A percentile compares a stretch with the other conserved stretches of the same genome.
Conservation (phyloP, 2,113 vertebrate species). For the Patagioenas fasciata region DNA sequence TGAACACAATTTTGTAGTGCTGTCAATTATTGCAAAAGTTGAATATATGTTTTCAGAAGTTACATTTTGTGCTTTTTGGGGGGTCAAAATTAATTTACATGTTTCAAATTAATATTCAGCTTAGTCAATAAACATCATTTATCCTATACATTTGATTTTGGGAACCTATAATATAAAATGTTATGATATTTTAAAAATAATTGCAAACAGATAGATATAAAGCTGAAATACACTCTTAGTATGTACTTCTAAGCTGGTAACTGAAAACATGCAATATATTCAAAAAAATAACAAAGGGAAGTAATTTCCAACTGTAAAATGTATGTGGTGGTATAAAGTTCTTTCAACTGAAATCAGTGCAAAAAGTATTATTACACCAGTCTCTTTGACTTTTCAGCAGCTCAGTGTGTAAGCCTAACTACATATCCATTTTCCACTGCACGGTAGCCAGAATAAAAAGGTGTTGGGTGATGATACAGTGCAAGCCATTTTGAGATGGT, state of each 20-base stretch:
- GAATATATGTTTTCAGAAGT: not conserved
- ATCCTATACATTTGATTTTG: not conserved
- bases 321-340: not conserved
- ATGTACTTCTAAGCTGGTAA: not conserved
- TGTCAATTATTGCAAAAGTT: not conserved
- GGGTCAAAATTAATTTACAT: not conserved
- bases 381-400: not conserved
- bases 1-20: not conserved
- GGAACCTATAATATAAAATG: not conserved
- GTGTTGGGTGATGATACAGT: not conserved
- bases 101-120: not conserved
- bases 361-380: not conserved
- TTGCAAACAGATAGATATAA: not conserved
- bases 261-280: not conserved
- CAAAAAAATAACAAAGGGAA: not conserved
- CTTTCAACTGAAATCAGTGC: not conserved
- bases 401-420: not conserved
- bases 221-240: not conserved
- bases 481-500: not conserved
- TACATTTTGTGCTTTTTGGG: not conserved
- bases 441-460: not conserved
- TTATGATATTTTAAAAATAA: not conserved
- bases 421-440: rapidly evolving
- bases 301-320: not conserved
- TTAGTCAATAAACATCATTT: not conserved